phyloP scores from a whole-genome alignment of 1,140 invertebrate species.

The Hycleus phaleratus region DNA sequence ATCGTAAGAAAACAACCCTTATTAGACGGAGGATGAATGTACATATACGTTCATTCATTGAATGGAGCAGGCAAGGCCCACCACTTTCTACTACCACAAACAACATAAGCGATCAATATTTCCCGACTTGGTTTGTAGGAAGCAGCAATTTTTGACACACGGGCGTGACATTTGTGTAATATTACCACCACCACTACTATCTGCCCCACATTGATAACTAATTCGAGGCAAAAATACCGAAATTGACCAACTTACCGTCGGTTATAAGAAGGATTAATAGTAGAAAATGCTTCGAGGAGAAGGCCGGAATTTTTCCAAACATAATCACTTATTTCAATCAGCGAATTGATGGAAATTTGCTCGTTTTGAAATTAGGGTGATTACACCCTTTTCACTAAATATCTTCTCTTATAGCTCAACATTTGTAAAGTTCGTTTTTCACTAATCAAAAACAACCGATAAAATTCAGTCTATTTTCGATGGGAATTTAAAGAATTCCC shows the following conservation, averaged over 20 bases:
- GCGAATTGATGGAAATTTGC: too few relatives aligned
- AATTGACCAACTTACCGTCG: not conserved
- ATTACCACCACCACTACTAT: not conserved
- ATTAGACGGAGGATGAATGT: slow-evolving; percentile 12
- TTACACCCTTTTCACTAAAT: slow-evolving; percentile 13
- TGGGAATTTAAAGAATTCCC: not conserved
- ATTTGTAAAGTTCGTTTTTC: slow-evolving; percentile 7
- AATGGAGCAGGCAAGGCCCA: slow-evolving; percentile 17
- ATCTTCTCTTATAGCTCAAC: slow-evolving; percentile 32
- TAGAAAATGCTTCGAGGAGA: not conserved
- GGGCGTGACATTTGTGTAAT: slow-evolving; percentile 7
- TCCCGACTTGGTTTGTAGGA: slow-evolving; percentile 14
- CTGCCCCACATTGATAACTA: not conserved
- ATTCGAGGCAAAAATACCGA: not conserved
- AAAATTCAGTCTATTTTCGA: not conserved
- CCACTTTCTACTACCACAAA: not conserved
- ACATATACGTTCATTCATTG: slow-evolving; percentile 20
- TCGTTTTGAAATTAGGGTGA: not conserved
- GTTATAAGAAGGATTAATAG: not conserved
- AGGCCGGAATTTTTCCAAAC: not conserved
- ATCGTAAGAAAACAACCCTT: slow-evolving; percentile 1
- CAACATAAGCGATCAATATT: slow-evolving; percentile 15
- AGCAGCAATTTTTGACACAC: slow-evolving; percentile 8
- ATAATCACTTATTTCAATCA: too few relatives aligned
- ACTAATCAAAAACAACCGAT: not conserved